Evolutionary conservation across 2,888 invertebrate species (phyloP), one percentile per base, ranked within the genome.

Genomic region (Gibbula magus): DNA sequence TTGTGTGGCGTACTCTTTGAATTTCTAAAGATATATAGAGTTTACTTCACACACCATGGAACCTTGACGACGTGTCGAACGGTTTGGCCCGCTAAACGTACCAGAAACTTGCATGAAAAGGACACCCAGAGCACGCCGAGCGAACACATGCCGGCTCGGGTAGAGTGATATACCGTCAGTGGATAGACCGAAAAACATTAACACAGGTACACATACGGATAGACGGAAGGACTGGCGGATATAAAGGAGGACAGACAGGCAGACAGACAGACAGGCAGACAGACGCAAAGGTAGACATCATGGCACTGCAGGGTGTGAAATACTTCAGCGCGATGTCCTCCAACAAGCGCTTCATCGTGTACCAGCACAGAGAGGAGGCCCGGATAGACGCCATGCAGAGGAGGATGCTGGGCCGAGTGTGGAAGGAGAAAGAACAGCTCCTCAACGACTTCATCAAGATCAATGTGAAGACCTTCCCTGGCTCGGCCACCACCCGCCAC

Each of bases 371-470:
- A 10, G 75, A 75, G 29, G 51, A 75, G 51, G 10, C 45, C n/a
- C 75, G 51, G 20, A 45, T 79, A 45, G 79, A 79, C 10, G 32
- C 51, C 51, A 61, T 75, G 82, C 76, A 66, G 75, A 67, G 29
- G 75, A 20, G 54, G 78, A 82, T 75, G 76, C 75, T 35, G 53
- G 66, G 22, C 16, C 32, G 66, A 76, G 81, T 79, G 4, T 54
- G 29, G 78, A 53, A 75, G 79, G 80, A 78, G 81, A 84, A 54
- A 73, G 77, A 75, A 75, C 79, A 35, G 20, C 79, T 79, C 66
- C 75, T 79, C 56, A 75, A 79, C 66, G 79, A 79, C 35, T 79
- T 75, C 75, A 75, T 79, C 61, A 51, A 66, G 39, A 79, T 79
- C 61, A 79, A 79, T 53, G 75, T 79, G 20, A 39, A 75, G 39